phyloP scores from a whole-genome alignment of 2,797 vertebrate species.

The Oceanodroma leucorhoa region DNA sequence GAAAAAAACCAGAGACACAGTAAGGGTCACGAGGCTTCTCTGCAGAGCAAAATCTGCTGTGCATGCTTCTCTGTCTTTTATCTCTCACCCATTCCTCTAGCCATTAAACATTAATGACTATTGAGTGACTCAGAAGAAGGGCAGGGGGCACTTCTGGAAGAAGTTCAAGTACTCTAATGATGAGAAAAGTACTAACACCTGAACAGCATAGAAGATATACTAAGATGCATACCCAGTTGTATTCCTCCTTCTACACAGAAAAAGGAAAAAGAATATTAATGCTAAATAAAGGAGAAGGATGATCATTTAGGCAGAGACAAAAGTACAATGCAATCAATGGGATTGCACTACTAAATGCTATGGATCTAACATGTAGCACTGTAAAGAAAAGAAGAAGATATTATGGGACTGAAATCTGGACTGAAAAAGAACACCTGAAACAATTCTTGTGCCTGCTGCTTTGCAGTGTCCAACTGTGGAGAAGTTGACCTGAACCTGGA shows the following conservation, averaged over 20 bases:
- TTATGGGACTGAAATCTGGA: not conserved
- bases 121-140: slow-evolving; percentile 40
- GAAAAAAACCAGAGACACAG: not conserved
- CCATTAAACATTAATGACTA: slow-evolving; percentile 50
- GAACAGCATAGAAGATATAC: not conserved
- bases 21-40: slow-evolving; percentile 20
- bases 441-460: not conserved
- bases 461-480: not conserved
- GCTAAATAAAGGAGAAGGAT: not conserved
- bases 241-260: not conserved
- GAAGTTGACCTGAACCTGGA: not conserved
- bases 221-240: not conserved
- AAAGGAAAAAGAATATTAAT: not conserved
- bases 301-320: not conserved
- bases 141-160: slow-evolving; percentile 18
- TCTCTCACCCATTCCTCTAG: not conserved
- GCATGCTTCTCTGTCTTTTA: slow-evolving; percentile 2
- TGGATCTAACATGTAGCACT: not conserved
- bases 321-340: not conserved
- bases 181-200: not conserved
- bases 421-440: not conserved
- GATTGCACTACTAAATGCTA: not conserved
- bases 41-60: not conserved
- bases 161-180: slow-evolving; percentile 31
- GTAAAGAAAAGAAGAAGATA: not conserved